phyloP scores from a whole-genome alignment of 2,113 vertebrate genomes.

The Gasterosteus nipponicus region DNA sequence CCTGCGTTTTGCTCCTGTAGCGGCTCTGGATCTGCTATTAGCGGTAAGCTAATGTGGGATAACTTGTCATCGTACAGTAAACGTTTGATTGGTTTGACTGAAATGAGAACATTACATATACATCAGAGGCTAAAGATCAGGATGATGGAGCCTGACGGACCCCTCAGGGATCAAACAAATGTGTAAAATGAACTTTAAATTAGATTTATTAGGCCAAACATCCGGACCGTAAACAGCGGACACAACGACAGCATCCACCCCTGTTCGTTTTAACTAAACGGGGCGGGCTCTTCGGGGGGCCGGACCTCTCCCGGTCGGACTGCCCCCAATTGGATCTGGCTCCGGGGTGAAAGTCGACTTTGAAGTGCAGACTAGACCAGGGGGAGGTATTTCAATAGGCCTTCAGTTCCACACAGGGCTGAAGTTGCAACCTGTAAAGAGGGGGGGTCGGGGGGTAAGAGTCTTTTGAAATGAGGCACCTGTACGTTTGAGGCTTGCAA shows the following conservation, averaged over 20 bases:
- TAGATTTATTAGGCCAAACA: neutral
- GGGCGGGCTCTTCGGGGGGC: slow-evolving; percentile 65
- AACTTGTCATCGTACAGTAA: too few relatives aligned
- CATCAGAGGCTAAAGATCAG: neutral
- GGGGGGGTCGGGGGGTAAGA: slow-evolving; percentile 18
- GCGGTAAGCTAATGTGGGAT: neutral
- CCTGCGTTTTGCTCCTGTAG: neutral
- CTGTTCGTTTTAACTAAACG: slow-evolving; percentile 25
- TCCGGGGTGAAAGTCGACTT: slow-evolving; percentile 70
- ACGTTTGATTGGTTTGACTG: neutral
- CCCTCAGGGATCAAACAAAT: too few relatives aligned
- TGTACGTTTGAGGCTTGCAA: slow-evolving; percentile 70
- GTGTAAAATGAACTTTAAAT: too few relatives aligned
- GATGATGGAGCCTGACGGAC: neutral
- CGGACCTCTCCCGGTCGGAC: slow-evolving; percentile 30
- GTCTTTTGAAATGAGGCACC: slow-evolving; percentile 77
- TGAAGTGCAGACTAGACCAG: slow-evolving; percentile 73
- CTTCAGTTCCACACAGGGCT: slow-evolving; percentile 57
- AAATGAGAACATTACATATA: neutral
- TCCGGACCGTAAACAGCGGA: neutral
- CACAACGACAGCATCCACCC: slow-evolving; percentile 39
- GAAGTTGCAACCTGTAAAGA: slow-evolving; percentile 60
- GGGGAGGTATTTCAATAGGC: slow-evolving; percentile 73
- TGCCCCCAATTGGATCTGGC: slow-evolving; percentile 54
- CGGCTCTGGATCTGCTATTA: neutral